These are phyloP conservation scores for Boulengeromyrus knoepffleri DNA, from an alignment of 2,113 vertebrate genomes.

Conservation along the genomic window DNA sequence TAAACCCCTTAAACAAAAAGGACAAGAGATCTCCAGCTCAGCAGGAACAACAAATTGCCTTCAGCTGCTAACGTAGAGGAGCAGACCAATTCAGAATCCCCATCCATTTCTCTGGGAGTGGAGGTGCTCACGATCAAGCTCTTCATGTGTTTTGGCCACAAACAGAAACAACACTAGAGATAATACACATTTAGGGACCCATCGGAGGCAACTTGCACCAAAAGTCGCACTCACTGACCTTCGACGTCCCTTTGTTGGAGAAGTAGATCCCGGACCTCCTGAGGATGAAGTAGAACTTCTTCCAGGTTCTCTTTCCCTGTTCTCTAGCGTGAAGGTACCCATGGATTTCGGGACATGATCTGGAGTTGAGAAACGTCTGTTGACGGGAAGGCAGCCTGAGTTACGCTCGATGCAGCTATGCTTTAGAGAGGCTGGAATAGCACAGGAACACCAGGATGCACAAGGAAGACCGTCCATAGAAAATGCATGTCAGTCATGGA, in stretches of 20 bases:
- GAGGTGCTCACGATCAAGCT: background rate
- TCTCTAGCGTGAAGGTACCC: slow-evolving; percentile 88
- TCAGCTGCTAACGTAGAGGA: background rate
- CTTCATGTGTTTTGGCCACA: background rate
- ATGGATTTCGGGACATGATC: slow-evolving; percentile 89
- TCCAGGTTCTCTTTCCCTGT: slow-evolving; percentile 88
- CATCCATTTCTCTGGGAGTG: background rate
- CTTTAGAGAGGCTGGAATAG: background rate
- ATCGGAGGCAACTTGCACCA: background rate
- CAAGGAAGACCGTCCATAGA: background rate
- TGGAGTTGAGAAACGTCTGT: slow-evolving; percentile 89
- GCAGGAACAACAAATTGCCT: background rate
- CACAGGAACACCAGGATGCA: background rate
- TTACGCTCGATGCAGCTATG: background rate
- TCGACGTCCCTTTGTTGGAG: slow-evolving; percentile 93
- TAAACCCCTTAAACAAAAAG: background rate
- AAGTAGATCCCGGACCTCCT: slow-evolving; percentile 94
- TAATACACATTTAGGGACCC: background rate
- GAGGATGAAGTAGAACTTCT: slow-evolving; percentile 86
- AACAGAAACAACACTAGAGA: background rate
- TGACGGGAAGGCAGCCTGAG: background rate
- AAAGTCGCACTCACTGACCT: slow-evolving; percentile 61
- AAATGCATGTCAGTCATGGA: background rate
- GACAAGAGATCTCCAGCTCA: background rate
- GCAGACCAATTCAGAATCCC: background rate